Percentiles rank a stretch among this genome's conserved stretches.
Conservation (phyloP, 2,797 vertebrate species). For the Gadopsis marmoratus region DNA sequence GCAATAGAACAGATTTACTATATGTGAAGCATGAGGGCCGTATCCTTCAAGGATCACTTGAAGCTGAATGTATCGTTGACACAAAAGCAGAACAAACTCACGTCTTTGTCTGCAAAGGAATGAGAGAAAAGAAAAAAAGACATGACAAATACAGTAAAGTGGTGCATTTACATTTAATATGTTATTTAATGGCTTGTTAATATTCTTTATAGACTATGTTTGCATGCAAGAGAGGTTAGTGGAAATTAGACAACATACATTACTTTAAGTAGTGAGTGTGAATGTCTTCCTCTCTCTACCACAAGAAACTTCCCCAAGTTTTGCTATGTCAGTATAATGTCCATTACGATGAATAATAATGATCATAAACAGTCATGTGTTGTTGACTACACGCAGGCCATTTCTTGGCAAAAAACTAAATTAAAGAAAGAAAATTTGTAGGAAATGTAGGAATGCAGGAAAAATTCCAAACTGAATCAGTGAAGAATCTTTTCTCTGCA, state of each 20-base stretch:
- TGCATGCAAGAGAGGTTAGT: not conserved
- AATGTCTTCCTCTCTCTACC: not conserved
- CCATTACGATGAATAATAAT: not conserved
- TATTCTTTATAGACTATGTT: not conserved
- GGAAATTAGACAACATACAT: not conserved
- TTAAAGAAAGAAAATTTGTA: not conserved
- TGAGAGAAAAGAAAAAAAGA: conserved; percentile 19
- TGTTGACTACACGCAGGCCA: not conserved
- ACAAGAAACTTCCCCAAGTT: not conserved
- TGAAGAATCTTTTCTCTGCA: not conserved
- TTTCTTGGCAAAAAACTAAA: not conserved
- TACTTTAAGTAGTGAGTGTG: conserved; percentile 1
- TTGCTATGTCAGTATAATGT: not conserved
- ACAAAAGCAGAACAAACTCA: conserved; percentile 42
- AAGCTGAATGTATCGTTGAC: conserved; percentile 32
- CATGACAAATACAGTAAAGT: not conserved
- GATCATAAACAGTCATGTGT: not conserved
- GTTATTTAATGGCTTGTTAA: not conserved
- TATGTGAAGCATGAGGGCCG: conserved; percentile 23
- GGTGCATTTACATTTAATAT: not conserved
- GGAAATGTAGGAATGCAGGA: not conserved
- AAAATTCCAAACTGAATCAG: not conserved
- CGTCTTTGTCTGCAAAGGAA: conserved; percentile 62
- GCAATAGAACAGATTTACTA: conserved; percentile 37
- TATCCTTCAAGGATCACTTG: conserved; percentile 44